Conservation (phyloP, 1,140 invertebrate genomes). For the Dinothrombium tinctorium region DNA sequence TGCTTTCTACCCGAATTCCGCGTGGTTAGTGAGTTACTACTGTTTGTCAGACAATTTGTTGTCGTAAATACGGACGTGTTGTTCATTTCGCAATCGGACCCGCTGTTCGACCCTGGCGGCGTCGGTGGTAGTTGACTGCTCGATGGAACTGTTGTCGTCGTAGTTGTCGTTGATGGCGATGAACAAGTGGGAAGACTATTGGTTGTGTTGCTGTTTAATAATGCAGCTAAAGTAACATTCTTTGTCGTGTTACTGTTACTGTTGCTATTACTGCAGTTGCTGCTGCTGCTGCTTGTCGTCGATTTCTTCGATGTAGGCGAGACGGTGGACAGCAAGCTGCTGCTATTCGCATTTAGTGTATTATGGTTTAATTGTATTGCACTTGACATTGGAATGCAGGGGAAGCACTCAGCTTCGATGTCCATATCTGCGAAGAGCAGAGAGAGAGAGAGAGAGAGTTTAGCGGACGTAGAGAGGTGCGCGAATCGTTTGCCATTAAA, state of each 20-base stretch:
- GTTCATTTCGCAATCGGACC: slow-evolving; percentile 5
- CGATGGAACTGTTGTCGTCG: background rate
- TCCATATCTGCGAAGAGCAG: background rate
- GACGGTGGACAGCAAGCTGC: background rate
- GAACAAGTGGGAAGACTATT: background rate
- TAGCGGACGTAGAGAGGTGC: background rate
- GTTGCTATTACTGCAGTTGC: background rate
- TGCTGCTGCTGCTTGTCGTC: background rate
- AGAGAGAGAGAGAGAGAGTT: background rate
- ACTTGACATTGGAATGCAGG: slow-evolving; percentile 6
- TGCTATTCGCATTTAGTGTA: background rate
- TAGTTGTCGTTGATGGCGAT: background rate
- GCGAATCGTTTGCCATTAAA: no score
- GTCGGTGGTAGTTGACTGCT: slow-evolving; percentile 1
- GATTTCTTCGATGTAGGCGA: background rate
- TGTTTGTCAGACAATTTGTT: background rate
- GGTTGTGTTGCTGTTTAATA: background rate
- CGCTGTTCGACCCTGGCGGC: slow-evolving; percentile 2
- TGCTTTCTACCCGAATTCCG: background rate
- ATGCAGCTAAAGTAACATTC: background rate
- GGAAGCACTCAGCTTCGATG: slow-evolving; percentile 5
- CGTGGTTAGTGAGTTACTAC: background rate
- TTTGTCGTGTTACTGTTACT: background rate
- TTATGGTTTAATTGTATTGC: slow-evolving; percentile 4
- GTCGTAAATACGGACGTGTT: background rate